These are phyloP conservation scores for Porites cylindrica DNA, from an alignment of 92 coral and sea anemone species.

Conservation along the genomic window DNA sequence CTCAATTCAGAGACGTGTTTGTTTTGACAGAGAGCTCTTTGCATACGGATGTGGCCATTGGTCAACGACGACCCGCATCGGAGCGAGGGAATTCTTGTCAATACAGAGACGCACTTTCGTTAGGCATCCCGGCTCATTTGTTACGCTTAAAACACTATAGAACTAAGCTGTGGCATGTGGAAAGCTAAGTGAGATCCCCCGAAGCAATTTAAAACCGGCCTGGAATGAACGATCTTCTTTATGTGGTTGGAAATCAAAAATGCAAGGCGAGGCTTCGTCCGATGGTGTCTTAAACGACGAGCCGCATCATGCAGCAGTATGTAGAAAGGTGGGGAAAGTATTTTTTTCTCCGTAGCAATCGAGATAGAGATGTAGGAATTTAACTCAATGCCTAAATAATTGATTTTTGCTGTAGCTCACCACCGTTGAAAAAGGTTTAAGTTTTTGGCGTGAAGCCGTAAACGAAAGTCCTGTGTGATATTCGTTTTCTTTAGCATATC, in stretches of 20 bases:
- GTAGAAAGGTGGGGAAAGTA: slow-evolving; percentile 29
- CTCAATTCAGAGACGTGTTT: slow-evolving; percentile 35
- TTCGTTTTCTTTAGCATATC: neutral
- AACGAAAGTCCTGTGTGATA: neutral
- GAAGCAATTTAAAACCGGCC: neutral
- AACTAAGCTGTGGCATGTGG: slow-evolving; percentile 5
- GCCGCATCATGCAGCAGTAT: slow-evolving; percentile 43
- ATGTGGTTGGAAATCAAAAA: slow-evolving; percentile 8
- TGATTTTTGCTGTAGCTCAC: slow-evolving; percentile 11
- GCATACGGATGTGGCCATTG: slow-evolving; percentile 53
- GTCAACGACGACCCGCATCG: slow-evolving; percentile 45
- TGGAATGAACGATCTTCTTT: slow-evolving; percentile 12
- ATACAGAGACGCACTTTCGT: slow-evolving; percentile 8
- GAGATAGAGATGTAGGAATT: slow-evolving; percentile 36
- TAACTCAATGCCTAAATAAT: slow-evolving; percentile 26
- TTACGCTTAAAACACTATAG: slow-evolving; percentile 7
- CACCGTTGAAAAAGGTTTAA: neutral
- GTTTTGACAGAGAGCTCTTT: slow-evolving; percentile 43
- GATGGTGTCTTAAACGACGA: slow-evolving; percentile 35
- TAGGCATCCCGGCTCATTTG: slow-evolving; percentile 11
- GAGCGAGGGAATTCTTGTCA: slow-evolving; percentile 52
- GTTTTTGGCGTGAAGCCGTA: neutral
- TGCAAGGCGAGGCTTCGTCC: slow-evolving; percentile 11
- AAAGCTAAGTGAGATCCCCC: neutral
- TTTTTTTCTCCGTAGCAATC: slow-evolving; percentile 19